Percentiles rank a stretch among this genome's conserved stretches.
phyloP scores from a whole-genome alignment of 2,888 invertebrate species.

The Aphodius sticticus region DNA sequence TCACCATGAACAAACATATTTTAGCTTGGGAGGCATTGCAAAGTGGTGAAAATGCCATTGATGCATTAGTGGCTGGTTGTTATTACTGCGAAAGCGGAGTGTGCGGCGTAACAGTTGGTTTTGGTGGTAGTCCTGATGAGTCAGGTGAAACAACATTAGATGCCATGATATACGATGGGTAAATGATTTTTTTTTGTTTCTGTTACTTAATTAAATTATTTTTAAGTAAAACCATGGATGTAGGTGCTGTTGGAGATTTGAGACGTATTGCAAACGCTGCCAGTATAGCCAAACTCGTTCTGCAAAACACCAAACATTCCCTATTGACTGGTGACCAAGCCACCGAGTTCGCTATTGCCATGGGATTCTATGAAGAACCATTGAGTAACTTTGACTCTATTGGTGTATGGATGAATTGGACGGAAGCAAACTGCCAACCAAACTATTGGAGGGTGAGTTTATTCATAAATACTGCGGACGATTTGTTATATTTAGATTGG shows the following conservation, averaged over 20 bases:
- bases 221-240: constrained; percentile 73
- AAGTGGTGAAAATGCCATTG: constrained; percentile 69
- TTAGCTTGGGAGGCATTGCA: constrained; percentile 77
- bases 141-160: constrained; percentile 95
- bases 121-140: constrained; percentile 96
- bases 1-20: background rate
- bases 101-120: constrained; percentile 94
- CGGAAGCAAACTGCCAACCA: constrained; percentile 84
- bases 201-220: background rate
- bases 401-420: constrained; percentile 80
- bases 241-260: constrained; percentile 88
- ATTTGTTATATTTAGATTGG: background rate
- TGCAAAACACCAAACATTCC: constrained; percentile 90
- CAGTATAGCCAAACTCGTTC: constrained; percentile 86
- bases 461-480: no score
- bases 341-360: constrained; percentile 84
- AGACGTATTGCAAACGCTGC: constrained; percentile 85
- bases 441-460: constrained; percentile 85
- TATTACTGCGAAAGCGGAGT: constrained; percentile 75
- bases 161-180: constrained; percentile 98
- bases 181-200: constrained; percentile 41
- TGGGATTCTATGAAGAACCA: constrained; percentile 86
- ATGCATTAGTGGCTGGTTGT: constrained; percentile 89
- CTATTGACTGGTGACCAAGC: constrained; percentile 89
- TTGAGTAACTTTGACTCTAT: constrained; percentile 78